Percentiles rank a stretch among this genome's conserved stretches.
phyloP scores from a whole-genome alignment of 2,113 vertebrate species.

The Oreotrochilus melanogaster region DNA sequence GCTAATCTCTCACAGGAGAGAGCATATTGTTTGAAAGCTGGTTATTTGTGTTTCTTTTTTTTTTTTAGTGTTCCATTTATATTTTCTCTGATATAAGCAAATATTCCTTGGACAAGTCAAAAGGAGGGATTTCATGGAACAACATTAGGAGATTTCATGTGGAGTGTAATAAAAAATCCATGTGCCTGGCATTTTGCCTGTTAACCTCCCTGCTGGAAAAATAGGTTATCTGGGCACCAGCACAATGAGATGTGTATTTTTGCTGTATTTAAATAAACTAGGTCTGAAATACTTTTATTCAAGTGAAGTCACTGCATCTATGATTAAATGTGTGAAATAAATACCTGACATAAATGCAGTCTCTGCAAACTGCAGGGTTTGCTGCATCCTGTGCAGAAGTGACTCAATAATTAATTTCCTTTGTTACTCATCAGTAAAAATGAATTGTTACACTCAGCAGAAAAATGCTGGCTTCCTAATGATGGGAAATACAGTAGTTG shows the following conservation, averaged over 20 bases:
- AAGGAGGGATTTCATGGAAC: not conserved
- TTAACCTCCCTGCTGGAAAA: not conserved
- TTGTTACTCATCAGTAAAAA: slow-evolving; percentile 1
- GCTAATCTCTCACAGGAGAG: not conserved
- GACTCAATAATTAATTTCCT: not conserved
- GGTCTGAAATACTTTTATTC: not conserved
- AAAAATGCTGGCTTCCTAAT: not conserved
- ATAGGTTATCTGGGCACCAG: not conserved
- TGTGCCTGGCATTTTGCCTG: not conserved
- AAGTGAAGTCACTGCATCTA: not conserved
- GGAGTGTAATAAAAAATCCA: not conserved
- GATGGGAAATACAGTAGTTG: not conserved
- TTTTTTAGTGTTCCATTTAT: not conserved
- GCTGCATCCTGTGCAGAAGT: not conserved
- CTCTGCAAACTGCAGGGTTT: not conserved
- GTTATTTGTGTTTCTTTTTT: too few species aligned
- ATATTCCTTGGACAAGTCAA: not conserved
- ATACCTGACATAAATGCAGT: not conserved
- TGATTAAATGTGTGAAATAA: not conserved
- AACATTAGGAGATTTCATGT: not conserved
- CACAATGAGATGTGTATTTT: not conserved
- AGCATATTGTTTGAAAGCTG: not conserved
- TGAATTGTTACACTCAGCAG: not conserved
- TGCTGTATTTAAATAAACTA: not conserved
- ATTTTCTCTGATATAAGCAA: not conserved